Evolutionary conservation across 1,140 invertebrate genomes (phyloP), one percentile per base, ranked within the genome.

Genomic region (Tribolium castaneum): DNA sequence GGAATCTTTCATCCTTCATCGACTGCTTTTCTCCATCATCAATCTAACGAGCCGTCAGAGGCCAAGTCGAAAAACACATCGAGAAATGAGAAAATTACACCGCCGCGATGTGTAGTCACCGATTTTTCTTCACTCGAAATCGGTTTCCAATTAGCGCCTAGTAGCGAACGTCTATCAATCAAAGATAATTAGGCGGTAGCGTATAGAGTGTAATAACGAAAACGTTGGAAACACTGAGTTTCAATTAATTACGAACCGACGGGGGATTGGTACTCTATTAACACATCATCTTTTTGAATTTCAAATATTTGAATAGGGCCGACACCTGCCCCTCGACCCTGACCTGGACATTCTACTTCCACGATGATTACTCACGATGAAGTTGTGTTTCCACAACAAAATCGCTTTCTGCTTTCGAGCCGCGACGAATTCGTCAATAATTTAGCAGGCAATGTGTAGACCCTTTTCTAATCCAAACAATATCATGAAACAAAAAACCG

Each of bases 1-100:
- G 25, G 75, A 70, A 70, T 66, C 30, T 35, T 66, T 66, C 59
- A 66, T 66, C 59, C 59, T 35, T 66, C 59, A 66, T 66, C 30
- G 59, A 66, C 59, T 66, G 19, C 30, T 66, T 66, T 66, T 66
- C 59, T 12, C 30, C 12, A 14, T 66, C 59, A 66, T 66, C 59
- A 66, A 66, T 66, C 59, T 66, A 66, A n/a, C 39, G 39, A 10
- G 12, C 52, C 14, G 52, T 54, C 52, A 54, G 52, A 14, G 49
- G 13, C 13, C 13, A 14, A 30, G 25, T 30, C 25, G 25, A 45
- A 45, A 45, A 45, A 45, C 39, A 45, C 39, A 45, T 45, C 39
- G 39, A 45, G 39, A 45, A 9, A 10, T 45, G 7, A 1, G 9
- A n/a, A 45, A 45, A 45, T 45, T 45, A 45, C 39, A 45, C 39